Base-by-base conservation (phyloP, 2,113 vertebrate species). In the Sturnus vulgaris region DNA sequence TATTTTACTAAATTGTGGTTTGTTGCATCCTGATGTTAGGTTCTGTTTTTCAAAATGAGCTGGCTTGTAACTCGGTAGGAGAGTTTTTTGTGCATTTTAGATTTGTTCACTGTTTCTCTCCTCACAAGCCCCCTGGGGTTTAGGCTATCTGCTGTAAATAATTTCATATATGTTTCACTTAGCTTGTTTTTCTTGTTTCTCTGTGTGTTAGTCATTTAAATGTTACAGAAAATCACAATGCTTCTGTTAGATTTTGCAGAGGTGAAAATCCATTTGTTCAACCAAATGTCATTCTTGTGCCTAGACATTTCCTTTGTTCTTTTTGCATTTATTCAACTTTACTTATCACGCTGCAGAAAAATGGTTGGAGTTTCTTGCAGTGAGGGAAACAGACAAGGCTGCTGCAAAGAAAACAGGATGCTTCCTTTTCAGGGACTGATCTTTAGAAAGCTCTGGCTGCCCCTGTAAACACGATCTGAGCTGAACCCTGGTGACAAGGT, bases 181-280 rank as follows among this genome's bases (percentile, higher is more conserved):
- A 93, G 42, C 40, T 93, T 28, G 3, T 76, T 97, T 95, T 94
- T 78, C 57, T 56, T 86, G 71, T 95, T 73, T 66, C 42, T 70
- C 30, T 84, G 8, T 90, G 27, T 75, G 35, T 23, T 83, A 93
- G 59, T 86, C 47, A 90, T 95, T 97, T 95, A 95, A 96, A 92
- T 79, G 56, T 90, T 94, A 78, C n/a, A 88, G 53, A 95, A 97
- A 92, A 82, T 82, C 52, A 66, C 24, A 15, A 86, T 71, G 75
- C 27, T 95, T 95, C 66, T 93, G 84, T 92, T 93, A 95, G 81
- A 78, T 78, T 96, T 82, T 61, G 61, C 93, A 90, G 61, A 94
- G 42, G 21, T 96, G 61, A 96, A 90, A 97, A 96, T 93, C 49
- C 68, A 90, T 94, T 96, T 96, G 82, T 53, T 95, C 69, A 96